phyloP scores from a whole-genome alignment of 2,797 vertebrate genomes.

The Epinephelus awoara region DNA sequence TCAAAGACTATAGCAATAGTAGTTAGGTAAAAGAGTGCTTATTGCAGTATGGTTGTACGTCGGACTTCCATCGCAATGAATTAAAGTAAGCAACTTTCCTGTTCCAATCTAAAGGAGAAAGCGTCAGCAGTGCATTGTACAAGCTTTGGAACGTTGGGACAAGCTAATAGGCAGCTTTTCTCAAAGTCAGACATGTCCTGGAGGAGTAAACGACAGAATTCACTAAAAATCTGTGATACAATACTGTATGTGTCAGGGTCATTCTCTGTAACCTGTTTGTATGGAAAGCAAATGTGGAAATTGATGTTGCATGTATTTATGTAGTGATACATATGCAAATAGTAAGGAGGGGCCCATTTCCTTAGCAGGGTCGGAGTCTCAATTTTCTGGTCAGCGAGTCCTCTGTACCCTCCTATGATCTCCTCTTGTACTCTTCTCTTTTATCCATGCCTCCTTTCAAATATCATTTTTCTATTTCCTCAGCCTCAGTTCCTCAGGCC shows the following conservation, averaged over 20 bases:
- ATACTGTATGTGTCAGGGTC: not conserved
- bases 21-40: not conserved
- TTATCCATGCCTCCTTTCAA: not conserved
- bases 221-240: not conserved
- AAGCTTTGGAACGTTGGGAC: slow-evolving; percentile 8
- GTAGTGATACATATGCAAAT: slow-evolving; percentile 21
- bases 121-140: not conserved
- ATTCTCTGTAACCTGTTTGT: slow-evolving; percentile 15
- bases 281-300: slow-evolving; percentile 10
- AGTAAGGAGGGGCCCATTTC: not conserved
- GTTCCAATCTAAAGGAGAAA: not conserved
- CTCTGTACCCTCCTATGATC: not conserved
- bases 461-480: not conserved
- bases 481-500: not conserved
- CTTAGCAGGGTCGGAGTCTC: not conserved
- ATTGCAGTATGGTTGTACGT: not conserved
- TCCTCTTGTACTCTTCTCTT: not conserved
- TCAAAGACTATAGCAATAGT: not conserved
- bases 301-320: slow-evolving; percentile 10
- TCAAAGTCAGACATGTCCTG: slow-evolving; percentile 21
- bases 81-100: not conserved
- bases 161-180: slow-evolving; percentile 24
- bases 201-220: slow-evolving; percentile 1
- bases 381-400: slow-evolving; percentile 26
- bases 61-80: not conserved